Conservation (phyloP, 2,113 vertebrate genomes). For the Pseudonaja textilis region DNA sequence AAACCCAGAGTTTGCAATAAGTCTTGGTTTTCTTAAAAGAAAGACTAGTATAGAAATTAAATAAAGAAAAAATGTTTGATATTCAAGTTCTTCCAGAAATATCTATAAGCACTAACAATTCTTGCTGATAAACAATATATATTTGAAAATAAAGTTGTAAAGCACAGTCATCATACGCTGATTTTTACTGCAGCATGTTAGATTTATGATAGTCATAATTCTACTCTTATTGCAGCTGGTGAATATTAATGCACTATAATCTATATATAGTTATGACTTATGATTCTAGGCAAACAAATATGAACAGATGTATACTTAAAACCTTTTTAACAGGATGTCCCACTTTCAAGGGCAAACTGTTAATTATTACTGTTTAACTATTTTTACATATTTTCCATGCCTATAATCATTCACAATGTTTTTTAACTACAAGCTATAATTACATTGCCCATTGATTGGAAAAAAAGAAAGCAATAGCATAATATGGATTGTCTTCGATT, state of each 20-base stretch:
- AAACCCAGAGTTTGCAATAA: background rate
- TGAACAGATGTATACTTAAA: background rate
- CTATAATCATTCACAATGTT: background rate
- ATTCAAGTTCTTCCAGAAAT: slow-evolving; percentile 1
- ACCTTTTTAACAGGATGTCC: background rate
- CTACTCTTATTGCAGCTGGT: background rate
- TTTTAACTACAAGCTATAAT: background rate
- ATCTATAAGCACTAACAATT: background rate
- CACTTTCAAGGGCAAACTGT: background rate
- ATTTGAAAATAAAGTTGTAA: background rate
- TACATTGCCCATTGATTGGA: background rate
- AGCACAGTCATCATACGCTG: background rate
- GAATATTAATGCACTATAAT: background rate
- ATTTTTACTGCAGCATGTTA: background rate
- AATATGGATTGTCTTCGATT: background rate
- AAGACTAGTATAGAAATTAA: background rate
- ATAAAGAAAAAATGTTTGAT: background rate
- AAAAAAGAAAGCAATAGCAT: background rate
- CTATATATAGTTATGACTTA: background rate
- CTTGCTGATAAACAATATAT: rapidly evolving
- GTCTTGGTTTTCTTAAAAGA: background rate
- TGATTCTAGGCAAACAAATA: background rate
- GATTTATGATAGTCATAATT: background rate
- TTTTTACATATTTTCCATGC: background rate
- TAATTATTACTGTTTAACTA: background rate